These are phyloP conservation scores for Ferdinandea cuprea DNA, from an alignment of 2,888 invertebrate species.

Conservation along the genomic window DNA sequence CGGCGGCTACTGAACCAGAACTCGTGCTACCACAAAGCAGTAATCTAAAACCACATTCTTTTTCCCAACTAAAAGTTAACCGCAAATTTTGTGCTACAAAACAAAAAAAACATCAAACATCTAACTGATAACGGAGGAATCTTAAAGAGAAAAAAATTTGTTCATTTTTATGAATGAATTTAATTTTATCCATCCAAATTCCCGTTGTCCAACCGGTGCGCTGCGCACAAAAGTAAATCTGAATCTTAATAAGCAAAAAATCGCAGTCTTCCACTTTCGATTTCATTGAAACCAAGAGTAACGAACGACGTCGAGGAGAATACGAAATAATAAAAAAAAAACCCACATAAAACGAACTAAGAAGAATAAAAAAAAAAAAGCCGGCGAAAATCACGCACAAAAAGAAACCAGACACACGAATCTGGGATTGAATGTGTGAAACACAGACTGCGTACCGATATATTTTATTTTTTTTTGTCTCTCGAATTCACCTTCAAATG, in stretches of 20 bases:
- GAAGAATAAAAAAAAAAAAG: conserved; percentile 37
- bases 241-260: conserved; percentile 67
- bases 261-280: conserved; percentile 63
- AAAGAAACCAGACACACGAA: conserved; percentile 52
- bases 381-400: conserved; percentile 66
- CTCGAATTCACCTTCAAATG: conserved; percentile 16
- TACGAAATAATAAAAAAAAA: conserved; percentile 24
- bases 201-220: not conserved
- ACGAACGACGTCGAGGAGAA: conserved; percentile 35
- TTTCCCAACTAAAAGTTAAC: too few relatives aligned
- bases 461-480: conserved; percentile 14
- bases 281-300: conserved; percentile 73
- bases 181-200: conserved; percentile 7
- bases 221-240: conserved; percentile 51
- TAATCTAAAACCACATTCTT: too few relatives aligned
- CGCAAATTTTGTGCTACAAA: too few relatives aligned
- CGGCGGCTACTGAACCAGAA: too few relatives aligned
- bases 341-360: not conserved
- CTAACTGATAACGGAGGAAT: too few relatives aligned
- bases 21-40: too few relatives aligned
- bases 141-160: too few relatives aligned
- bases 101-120: not conserved
- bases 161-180: conserved; percentile 35
- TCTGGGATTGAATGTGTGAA: conserved; percentile 1
- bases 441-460: conserved; percentile 12